A percentile compares a stretch with the other conserved stretches of the same genome.
phyloP scores from a whole-genome alignment of 2,113 vertebrate species.

The Cephalophus harveyi region DNA sequence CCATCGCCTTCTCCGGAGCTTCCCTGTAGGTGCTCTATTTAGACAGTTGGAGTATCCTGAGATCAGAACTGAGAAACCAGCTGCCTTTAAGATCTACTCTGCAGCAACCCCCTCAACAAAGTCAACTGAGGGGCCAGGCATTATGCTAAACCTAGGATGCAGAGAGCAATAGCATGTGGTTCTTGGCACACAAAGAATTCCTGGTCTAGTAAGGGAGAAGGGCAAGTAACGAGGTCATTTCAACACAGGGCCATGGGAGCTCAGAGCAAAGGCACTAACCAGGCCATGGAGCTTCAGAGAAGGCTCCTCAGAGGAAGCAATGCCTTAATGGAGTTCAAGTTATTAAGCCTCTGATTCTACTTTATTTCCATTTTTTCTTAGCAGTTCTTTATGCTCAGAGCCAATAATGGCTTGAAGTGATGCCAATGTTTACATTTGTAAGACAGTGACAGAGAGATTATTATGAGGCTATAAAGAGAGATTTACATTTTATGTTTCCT shows the following conservation, averaged over 20 bases:
- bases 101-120: not conserved
- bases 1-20: not conserved
- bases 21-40: constrained; percentile 7
- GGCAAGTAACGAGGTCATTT: not conserved
- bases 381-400: constrained; percentile 27
- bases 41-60: constrained; percentile 18
- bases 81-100: not conserved
- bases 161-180: not conserved
- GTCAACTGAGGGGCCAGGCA: not conserved
- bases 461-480: constrained; percentile 14
- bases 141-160: not conserved
- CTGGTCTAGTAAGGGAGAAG: not conserved
- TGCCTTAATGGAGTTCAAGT: not conserved
- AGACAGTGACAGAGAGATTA: not conserved
- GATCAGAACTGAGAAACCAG: not conserved
- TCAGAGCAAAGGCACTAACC: not conserved
- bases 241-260: not conserved
- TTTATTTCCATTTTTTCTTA: not conserved
- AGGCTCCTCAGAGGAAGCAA: not conserved
- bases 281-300: not conserved
- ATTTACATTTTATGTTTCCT: constrained; percentile 39
- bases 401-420: constrained; percentile 18
- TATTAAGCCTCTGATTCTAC: not conserved
- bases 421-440: constrained; percentile 13
- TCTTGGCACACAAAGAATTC: not conserved